Evolutionary conservation across 2,113 vertebrate species (phyloP).

Genomic region (Colinus virginianus): DNA sequence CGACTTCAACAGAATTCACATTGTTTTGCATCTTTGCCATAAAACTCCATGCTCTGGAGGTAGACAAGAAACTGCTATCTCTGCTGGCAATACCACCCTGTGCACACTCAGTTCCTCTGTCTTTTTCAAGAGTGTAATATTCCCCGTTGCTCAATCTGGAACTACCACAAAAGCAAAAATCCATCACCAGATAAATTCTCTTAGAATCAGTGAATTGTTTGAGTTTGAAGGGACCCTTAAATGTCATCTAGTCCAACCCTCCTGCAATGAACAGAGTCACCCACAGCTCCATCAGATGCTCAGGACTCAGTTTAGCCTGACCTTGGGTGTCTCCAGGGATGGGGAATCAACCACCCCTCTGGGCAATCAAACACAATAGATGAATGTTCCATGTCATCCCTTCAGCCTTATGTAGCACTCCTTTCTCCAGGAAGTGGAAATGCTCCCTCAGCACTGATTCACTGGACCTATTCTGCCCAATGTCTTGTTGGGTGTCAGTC

Average conservation of each 20-base stretch:
- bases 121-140: neutral
- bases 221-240: too few relatives aligned
- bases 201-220: too few relatives aligned
- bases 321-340: too few relatives aligned
- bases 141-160: neutral
- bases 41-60: neutral
- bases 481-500: neutral
- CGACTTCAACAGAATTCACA: neutral
- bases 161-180: neutral
- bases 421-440: neutral
- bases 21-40: neutral
- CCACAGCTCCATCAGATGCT: too few relatives aligned
- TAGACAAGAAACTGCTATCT: neutral
- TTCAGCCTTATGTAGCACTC: fast-evolving
- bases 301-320: too few relatives aligned
- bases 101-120: neutral
- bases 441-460: neutral
- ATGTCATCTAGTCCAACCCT: too few relatives aligned
- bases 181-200: fast-evolving
- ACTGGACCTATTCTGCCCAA: neutral
- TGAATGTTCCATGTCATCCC: neutral
- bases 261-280: too few relatives aligned
- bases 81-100: neutral
- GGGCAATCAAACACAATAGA: too few relatives aligned
- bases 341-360: too few relatives aligned